A percentile compares a stretch with the other conserved stretches of the same genome.
phyloP scores from a whole-genome alignment of 2,113 vertebrate genomes.

The Aspidoscelis tigris region DNA sequence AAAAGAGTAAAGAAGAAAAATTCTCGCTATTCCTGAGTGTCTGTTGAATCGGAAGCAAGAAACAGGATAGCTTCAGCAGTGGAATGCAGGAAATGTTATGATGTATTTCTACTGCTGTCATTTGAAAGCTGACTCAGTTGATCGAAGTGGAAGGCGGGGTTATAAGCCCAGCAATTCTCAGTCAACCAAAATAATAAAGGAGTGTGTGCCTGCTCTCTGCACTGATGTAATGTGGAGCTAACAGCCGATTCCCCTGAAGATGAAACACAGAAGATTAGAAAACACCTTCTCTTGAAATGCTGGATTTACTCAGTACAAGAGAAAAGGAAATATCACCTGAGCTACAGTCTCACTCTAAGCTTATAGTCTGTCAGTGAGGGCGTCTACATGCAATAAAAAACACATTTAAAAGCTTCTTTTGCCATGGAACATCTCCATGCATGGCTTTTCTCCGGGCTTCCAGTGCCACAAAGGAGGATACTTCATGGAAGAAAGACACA shows the following conservation, averaged over 20 bases:
- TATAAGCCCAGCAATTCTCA: constrained; percentile 45
- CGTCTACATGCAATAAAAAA: no score
- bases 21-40: constrained; percentile 34
- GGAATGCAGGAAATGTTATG: constrained; percentile 57
- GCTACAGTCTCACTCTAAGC: no score
- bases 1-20: not conserved
- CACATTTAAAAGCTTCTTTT: no score
- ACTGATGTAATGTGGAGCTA: constrained; percentile 51
- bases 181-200: constrained; percentile 45
- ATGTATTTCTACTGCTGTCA: constrained; percentile 51
- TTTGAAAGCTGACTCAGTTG: constrained; percentile 66
- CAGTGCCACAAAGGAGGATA: no score
- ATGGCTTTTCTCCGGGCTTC: no score
- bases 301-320: constrained; percentile 35
- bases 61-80: constrained; percentile 22
- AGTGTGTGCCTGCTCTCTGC: constrained; percentile 15
- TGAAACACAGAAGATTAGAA: not conserved
- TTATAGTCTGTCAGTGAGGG: no score
- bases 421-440: no score
- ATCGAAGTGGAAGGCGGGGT: constrained; percentile 16
- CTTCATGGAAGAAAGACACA: no score
- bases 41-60: constrained; percentile 16
- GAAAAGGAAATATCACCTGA: constrained; percentile 1
- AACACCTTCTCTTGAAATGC: constrained; percentile 16
- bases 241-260: not conserved